Evolutionary conservation across 2,888 invertebrate genomes (phyloP).

Genomic region (Nasonovia ribisnigri): DNA sequence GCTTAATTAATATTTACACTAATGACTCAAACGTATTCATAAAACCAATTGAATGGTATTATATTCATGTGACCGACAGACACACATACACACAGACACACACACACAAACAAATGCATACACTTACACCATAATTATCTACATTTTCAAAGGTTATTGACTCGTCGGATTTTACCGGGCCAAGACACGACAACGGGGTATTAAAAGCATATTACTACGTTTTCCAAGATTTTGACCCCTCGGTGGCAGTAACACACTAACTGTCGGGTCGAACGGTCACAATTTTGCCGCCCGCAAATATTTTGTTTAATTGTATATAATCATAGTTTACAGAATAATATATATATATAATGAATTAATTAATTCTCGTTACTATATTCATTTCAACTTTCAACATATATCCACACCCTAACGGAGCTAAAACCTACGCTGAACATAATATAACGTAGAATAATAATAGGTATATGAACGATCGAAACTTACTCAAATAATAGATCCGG

Average conservation of each 20-base stretch:
- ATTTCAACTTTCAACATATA: background rate
- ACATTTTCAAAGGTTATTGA: constrained; percentile 55
- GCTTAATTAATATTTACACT: constrained; percentile 23
- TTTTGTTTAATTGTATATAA: background rate
- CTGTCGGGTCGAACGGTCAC: background rate
- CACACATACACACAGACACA: background rate
- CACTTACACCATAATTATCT: background rate
- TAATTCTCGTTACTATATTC: background rate
- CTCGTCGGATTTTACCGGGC: background rate
- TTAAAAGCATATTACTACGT: background rate
- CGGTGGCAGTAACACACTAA: background rate
- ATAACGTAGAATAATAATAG: background rate
- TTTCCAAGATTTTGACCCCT: background rate
- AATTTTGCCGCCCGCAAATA: background rate
- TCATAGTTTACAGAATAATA: background rate
- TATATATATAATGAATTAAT: background rate
- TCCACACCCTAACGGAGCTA: background rate
- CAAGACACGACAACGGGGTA: constrained; percentile 1
- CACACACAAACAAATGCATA: background rate
- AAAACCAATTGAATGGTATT: background rate
- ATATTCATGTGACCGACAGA: constrained; percentile 14
- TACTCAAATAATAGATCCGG: constrained; percentile 25
- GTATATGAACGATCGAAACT: background rate
- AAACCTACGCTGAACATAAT: background rate
- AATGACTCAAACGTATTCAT: constrained; percentile 20